Percentiles rank a stretch among this genome's conserved stretches.
Evolutionary conservation across 1,140 invertebrate species (phyloP).

Genomic region (Ceratina calcarata): DNA sequence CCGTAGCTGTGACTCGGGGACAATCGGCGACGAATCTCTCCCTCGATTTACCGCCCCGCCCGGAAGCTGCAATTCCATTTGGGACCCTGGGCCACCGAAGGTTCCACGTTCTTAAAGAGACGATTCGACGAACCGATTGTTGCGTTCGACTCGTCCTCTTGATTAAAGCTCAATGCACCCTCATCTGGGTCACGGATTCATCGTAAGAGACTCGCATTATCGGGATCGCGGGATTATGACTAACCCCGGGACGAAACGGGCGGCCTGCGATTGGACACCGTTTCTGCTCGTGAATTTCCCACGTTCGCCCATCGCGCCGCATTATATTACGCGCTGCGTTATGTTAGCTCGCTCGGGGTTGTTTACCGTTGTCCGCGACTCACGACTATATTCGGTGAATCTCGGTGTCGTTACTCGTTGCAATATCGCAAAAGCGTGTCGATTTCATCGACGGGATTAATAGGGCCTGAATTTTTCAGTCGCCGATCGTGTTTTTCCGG

Average conservation of each 20-base stretch:
- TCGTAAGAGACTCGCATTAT: neutral
- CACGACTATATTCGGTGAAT: no score
- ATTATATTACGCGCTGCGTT: neutral
- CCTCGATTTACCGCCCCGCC: neutral
- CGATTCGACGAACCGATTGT: neutral
- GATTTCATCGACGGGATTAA: neutral
- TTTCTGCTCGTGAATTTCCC: neutral
- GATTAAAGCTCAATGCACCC: neutral
- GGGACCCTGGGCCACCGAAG: neutral
- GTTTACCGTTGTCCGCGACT: neutral
- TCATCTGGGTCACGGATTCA: neutral
- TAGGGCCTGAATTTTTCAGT: neutral
- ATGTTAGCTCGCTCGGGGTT: neutral
- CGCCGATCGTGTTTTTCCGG: neutral
- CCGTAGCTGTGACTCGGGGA: neutral
- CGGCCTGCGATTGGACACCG: neutral
- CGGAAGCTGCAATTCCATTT: neutral
- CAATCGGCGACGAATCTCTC: neutral
- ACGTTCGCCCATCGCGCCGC: neutral
- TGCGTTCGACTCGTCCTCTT: neutral
- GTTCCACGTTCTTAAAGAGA: conserved; percentile 1
- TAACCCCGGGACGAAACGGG: neutral
- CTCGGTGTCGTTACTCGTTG: neutral
- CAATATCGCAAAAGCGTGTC: neutral
- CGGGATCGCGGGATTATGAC: conserved; percentile 4